Base-by-base conservation (phyloP, 2,888 invertebrate species). In the Hirtodrosophila confusa region DNA sequence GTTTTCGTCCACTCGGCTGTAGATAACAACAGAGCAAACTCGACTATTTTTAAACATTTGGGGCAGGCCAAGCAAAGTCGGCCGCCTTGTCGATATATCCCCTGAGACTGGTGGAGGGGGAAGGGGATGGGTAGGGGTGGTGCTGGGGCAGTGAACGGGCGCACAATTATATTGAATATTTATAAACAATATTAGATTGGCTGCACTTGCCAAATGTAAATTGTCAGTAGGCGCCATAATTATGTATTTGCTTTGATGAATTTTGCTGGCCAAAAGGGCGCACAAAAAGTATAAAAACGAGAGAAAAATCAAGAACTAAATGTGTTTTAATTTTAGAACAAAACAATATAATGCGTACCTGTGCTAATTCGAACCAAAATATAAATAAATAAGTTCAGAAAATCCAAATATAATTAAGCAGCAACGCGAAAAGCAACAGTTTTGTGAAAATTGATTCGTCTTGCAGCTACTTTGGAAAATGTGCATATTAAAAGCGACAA, bases 11-110 rank as follows among this genome's bases (percentile, higher is more conserved):
- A 61, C 58, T 74, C 51, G 62, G 31, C 40, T 61, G 41, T 53
- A 84, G 82, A 78, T 84, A 82, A 84, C 69, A 84, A 72, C 74
- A 82, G 69, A 61, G 55, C 56, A 50, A 17, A 17, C 17, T 17
- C 23, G 58, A 69, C 72, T 85, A 85, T 85, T 85, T 80, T 68
- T 85, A 85, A 67, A 86, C 75, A 85, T 84, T 85, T 85, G 84
- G 86, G 84, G 79, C 83, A 83, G 83, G 74, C 84, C 78, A 65
- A 67, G 58, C 43, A 24, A 65, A 72, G 49, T 57, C 61, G 64
- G 24, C 41, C 75, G 80, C 62, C 75, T 73, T 78, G 80, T 80
- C 84, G 78, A 80, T 80, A 80, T 67, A 60, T 63, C 60, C 65
- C 44, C 47, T 40, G 11, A 37, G 47, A 60, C 43, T 63, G 17